Evolutionary conservation across 2,888 invertebrate genomes (phyloP), one percentile per base, ranked within the genome.

Genomic region (Andrena camellia): DNA sequence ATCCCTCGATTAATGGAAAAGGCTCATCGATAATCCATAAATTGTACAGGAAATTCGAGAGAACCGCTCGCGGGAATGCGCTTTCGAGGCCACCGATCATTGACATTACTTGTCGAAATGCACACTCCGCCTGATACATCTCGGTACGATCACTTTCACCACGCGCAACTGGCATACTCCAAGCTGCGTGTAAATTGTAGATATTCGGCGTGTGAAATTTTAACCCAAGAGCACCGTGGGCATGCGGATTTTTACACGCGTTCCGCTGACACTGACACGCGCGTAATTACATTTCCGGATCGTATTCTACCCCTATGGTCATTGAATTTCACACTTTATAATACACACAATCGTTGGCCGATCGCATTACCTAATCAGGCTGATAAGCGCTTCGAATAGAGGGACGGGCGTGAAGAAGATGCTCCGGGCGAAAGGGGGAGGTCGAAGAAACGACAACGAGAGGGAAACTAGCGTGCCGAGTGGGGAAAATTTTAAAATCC

Each of bases 71-170:
- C 17, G 42, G 1, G 31, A 26, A 77, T 20, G 13, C 62, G 35
- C 75, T 86, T 84, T 81, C 84, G 62, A 86, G 75, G 72, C 73
- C 75, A 59, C 59, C 66, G 69, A 74, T 69, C 71, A 64, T 63
- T 69, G 78, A 60, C 78, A 71, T 81, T 72, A 77, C 57, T 81
- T 75, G 76, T 77, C 70, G 67, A 87, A 83, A 60, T 72, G 67
- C 76, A n/a, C 54, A 29, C 69, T 29, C 31, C 60, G 35, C 17
- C 54, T 20, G 48, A 57, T 73, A 62, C 57, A 74, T 71, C 78
- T 60, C 57, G 66, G n/a, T n/a, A 67, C 59, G 70, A 78, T 88
- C 84, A 86, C 88, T 88, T 88, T 88, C 88, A 87, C 87, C 69
- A 66, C 57, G 75, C 77, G 78, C 69, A 82, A 87, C 81, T 87